Evolutionary conservation across 2,797 vertebrate genomes (phyloP).

Genomic region (Xerus rutilus): DNA sequence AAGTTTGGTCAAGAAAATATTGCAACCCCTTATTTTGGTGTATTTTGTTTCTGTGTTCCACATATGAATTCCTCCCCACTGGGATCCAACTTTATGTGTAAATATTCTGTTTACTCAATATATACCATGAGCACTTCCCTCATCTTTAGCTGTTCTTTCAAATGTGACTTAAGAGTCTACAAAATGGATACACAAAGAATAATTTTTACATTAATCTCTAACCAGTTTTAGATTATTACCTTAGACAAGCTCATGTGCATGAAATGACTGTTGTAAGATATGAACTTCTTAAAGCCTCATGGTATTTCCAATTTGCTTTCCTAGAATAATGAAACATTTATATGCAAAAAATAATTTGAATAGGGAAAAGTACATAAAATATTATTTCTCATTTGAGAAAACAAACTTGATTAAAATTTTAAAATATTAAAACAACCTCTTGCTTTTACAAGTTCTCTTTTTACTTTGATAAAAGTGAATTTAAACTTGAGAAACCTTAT

Average conservation of each 20-base stretch:
- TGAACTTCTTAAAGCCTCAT: conserved; percentile 18
- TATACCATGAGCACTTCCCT: background rate
- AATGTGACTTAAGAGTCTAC: background rate
- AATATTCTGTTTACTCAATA: background rate
- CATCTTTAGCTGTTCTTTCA: background rate
- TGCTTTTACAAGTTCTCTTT: conserved; percentile 63
- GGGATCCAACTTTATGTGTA: background rate
- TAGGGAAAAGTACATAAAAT: background rate
- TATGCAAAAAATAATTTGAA: background rate
- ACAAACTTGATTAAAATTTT: conserved; percentile 70
- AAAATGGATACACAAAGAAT: background rate
- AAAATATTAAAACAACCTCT: conserved; percentile 68
- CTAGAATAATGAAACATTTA: background rate
- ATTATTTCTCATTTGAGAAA: conserved; percentile 28
- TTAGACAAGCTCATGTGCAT: background rate
- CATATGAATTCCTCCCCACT: background rate
- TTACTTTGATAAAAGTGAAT: conserved; percentile 72
- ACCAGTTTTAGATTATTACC: background rate
- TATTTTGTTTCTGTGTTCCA: background rate
- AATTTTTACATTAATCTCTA: background rate
- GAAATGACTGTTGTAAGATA: background rate
- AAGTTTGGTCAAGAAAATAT: conserved; percentile 26
- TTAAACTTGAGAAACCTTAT: conserved; percentile 67
- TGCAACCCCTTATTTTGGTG: background rate
- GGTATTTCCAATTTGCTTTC: background rate